A percentile compares a stretch with the other conserved stretches of the same genome.
Evolutionary conservation across 1,140 invertebrate species (phyloP).

Genomic region (Limonius californicus): DNA sequence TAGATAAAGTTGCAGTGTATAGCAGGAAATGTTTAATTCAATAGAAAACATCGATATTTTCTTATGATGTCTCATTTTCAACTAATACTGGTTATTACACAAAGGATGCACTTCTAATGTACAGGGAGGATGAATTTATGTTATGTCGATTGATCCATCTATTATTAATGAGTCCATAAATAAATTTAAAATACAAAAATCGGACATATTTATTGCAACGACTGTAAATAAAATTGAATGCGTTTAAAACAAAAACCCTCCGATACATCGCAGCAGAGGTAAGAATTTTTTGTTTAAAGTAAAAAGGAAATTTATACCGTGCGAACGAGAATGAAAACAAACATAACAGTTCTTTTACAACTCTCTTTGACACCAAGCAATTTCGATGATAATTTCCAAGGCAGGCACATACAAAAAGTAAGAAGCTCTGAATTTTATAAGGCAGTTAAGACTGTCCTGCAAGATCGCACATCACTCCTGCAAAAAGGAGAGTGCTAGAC

Average conservation of each 20-base stretch:
- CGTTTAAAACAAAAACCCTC: background rate
- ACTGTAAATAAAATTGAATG: conserved; percentile 20
- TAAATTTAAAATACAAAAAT: conserved; percentile 18
- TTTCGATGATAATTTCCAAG: conserved; percentile 28
- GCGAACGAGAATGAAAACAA: conserved; percentile 33
- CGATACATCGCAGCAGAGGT: background rate
- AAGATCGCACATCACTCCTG: conserved; percentile 15
- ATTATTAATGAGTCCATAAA: conserved; percentile 22
- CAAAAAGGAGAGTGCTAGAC: conserved; percentile 1
- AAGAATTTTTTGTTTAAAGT: conserved; percentile 16
- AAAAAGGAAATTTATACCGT: conserved; percentile 32
- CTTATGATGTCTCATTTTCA: conserved; percentile 24
- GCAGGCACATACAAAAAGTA: conserved; percentile 16
- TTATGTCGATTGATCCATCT: conserved; percentile 7
- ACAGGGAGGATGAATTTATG: conserved; percentile 18
- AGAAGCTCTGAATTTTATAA: conserved; percentile 19
- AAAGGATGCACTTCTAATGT: too few relatives aligned
- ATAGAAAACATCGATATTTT: background rate
- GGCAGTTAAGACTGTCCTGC: conserved; percentile 5
- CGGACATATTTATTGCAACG: conserved; percentile 21
- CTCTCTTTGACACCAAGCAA: conserved; percentile 28
- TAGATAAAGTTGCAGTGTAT: too few relatives aligned
- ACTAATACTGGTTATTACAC: background rate
- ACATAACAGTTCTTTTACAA: conserved; percentile 32
- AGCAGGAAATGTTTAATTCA: conserved; percentile 24